phyloP scores from a whole-genome alignment of 2,797 vertebrate genomes.

The Aratinga solstitialis region DNA sequence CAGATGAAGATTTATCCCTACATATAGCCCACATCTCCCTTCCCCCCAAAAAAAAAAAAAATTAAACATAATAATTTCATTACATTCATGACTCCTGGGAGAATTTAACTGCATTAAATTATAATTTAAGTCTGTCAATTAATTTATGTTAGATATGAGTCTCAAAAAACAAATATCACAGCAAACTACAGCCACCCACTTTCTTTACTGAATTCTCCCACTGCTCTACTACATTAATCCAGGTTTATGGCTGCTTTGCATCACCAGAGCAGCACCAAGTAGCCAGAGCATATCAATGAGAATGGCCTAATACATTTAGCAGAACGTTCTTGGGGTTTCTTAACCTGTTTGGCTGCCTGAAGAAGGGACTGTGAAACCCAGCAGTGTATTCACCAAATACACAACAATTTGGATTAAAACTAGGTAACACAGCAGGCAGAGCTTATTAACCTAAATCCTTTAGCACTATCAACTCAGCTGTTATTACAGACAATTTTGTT shows the following conservation, averaged over 20 bases:
- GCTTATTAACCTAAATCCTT: constrained; percentile 39
- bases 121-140: neutral
- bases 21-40: neutral
- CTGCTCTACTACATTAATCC: neutral
- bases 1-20: neutral
- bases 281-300: neutral
- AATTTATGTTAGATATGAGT: neutral
- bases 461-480: neutral
- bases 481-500: neutral
- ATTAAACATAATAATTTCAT: neutral
- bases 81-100: neutral
- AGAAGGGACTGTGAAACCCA: neutral
- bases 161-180: neutral
- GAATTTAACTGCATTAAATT: neutral
- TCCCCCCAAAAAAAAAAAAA: neutral
- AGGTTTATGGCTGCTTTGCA: constrained; percentile 23
- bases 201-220: neutral
- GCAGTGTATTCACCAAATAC: neutral
- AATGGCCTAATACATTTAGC: neutral
- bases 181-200: neutral
- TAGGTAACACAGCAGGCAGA: constrained; percentile 29
- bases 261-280: neutral
- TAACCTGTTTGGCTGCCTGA: constrained; percentile 5
- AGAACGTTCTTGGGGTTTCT: constrained; percentile 17
- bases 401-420: neutral